phyloP scores from a whole-genome alignment of 2,888 invertebrate genomes.

The Bhutanitis thaidina region DNA sequence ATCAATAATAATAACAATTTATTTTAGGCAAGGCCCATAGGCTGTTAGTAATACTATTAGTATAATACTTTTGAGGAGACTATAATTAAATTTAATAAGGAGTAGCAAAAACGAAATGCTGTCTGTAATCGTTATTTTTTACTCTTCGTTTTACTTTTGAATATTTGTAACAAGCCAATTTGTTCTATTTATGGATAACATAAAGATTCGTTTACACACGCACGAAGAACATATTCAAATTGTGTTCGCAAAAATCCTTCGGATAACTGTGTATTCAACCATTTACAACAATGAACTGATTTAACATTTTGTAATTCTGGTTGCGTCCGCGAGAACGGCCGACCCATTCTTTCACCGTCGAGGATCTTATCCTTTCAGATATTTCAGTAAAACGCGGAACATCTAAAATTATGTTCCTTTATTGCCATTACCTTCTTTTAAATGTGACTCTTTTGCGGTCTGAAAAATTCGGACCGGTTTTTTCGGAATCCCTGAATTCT shows the following conservation, averaged over 20 bases:
- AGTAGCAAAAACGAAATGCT: too few species aligned
- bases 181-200: conserved; percentile 11
- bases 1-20: too few species aligned
- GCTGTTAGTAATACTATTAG: too few species aligned
- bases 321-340: conserved; percentile 57
- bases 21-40: too few species aligned
- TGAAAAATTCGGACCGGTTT: background rate
- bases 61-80: too few species aligned
- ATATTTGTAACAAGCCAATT: conserved; percentile 1
- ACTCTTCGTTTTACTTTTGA: background rate
- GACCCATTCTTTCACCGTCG: conserved; percentile 47
- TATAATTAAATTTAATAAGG: too few species aligned
- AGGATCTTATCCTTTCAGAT: conserved; percentile 45
- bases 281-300: conserved; percentile 64
- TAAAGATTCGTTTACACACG: conserved; percentile 33
- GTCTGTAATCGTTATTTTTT: too few species aligned
- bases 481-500: background rate
- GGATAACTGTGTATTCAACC: conserved; percentile 57
- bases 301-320: conserved; percentile 66
- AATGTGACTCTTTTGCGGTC: conserved; percentile 5
- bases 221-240: conserved; percentile 41
- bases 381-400: conserved; percentile 42
- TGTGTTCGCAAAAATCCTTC: conserved; percentile 44
- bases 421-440: conserved; percentile 9
- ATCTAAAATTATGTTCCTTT: conserved; percentile 36